phyloP scores from a whole-genome alignment of 1,140 invertebrate genomes.

The Cydia fagiglandana region DNA sequence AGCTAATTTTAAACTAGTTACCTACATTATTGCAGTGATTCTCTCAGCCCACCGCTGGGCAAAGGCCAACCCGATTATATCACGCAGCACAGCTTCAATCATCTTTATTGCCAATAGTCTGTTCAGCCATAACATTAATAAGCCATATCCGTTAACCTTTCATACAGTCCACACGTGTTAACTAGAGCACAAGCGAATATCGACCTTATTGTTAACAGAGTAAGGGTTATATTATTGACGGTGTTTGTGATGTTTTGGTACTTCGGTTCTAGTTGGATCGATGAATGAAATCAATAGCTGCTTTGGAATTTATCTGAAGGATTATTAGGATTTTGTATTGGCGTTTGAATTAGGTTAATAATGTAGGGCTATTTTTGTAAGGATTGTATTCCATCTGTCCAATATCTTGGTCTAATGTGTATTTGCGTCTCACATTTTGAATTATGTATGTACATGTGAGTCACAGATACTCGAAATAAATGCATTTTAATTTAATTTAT shows the following conservation, averaged over 20 bases:
- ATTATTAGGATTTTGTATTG: slow-evolving; percentile 44
- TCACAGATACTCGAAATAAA: no score
- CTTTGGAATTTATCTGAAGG: slow-evolving; percentile 45
- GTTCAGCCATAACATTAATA: slow-evolving; percentile 65
- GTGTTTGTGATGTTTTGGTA: slow-evolving; percentile 40
- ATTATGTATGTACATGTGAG: no score
- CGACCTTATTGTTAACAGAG: slow-evolving; percentile 40
- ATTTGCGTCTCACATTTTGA: no score
- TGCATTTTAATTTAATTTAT: no score
- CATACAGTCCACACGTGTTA: slow-evolving; percentile 58
- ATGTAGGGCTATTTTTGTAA: background rate
- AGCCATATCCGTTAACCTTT: slow-evolving; percentile 71
- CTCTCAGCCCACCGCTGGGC: slow-evolving; percentile 19
- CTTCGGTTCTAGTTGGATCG: slow-evolving; percentile 41
- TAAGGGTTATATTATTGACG: slow-evolving; percentile 35
- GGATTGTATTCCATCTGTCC: no score
- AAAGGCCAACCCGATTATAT: slow-evolving; percentile 23
- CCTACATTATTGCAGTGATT: background rate
- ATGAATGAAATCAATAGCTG: slow-evolving; percentile 53
- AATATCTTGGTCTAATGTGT: no score
- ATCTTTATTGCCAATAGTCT: slow-evolving; percentile 66
- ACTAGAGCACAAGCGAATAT: slow-evolving; percentile 36
- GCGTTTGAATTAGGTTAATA: slow-evolving; percentile 20
- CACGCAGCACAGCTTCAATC: slow-evolving; percentile 44
- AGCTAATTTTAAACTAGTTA: background rate